phyloP scores from a whole-genome alignment of 2,113 vertebrate species.

The Leptodactylus fuscus region DNA sequence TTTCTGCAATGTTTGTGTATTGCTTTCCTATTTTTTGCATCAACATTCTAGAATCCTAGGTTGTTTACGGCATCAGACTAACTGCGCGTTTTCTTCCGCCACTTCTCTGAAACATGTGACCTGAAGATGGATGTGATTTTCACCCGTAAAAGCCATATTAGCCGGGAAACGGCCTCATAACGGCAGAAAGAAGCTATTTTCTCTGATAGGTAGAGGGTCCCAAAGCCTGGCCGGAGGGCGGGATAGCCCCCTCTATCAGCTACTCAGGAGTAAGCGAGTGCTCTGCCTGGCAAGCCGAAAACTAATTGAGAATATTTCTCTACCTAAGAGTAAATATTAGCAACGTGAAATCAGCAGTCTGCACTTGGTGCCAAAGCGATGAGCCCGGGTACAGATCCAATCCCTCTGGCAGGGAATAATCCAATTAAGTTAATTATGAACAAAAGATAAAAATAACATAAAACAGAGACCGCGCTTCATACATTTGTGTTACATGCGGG shows the following conservation, averaged over 20 bases:
- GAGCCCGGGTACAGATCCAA: conserved; percentile 16
- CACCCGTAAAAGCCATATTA: too few relatives aligned
- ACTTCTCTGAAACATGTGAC: too few relatives aligned
- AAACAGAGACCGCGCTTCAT: background rate
- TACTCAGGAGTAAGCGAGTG: background rate
- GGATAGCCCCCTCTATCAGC: too few relatives aligned
- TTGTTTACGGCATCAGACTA: too few relatives aligned
- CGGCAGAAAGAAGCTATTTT: too few relatives aligned
- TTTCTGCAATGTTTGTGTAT: too few relatives aligned
- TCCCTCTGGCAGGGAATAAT: conserved; percentile 43
- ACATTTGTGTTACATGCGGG: conserved; percentile 8
- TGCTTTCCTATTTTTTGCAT: too few relatives aligned
- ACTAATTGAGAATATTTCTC: background rate
- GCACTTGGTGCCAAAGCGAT: conserved; percentile 32
- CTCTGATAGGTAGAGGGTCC: too few relatives aligned
- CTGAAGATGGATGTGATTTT: too few relatives aligned
- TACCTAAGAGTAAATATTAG: conserved; percentile 31
- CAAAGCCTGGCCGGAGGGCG: background rate
- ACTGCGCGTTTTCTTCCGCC: too few relatives aligned
- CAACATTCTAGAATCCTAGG: too few relatives aligned
- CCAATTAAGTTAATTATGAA: conserved; percentile 45
- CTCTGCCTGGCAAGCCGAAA: background rate
- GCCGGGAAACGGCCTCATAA: too few relatives aligned
- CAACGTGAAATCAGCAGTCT: conserved; percentile 20
- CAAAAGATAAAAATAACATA: conserved; percentile 33